Evolutionary conservation across 1,140 invertebrate species (phyloP), one percentile per base, ranked within the genome.

Genomic region (Apis dorsata): DNA sequence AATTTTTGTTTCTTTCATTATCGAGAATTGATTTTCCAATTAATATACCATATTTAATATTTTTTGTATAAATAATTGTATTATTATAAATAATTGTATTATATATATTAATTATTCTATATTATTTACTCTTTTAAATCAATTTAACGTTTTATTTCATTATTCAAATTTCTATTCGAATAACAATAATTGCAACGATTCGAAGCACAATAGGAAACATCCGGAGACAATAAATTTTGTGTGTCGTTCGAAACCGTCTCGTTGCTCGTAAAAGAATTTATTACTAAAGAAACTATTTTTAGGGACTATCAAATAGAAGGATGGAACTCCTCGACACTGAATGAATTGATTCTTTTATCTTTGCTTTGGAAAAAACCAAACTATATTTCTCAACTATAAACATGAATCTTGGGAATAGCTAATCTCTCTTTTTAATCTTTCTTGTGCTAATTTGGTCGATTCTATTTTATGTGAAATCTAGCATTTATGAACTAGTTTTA

Each of bases 181-280:
- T 24, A 49, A 53, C 51, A n/a, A 80, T 28, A 49, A 55, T 80
- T 15, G 28, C 10, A 10, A 60, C 34, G 13, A 62, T 44, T 51
- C 68, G 19, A 24, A 44, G 21, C n/a, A 70, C 49, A 13, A 17
- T 44, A 28, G 34, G 9, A 24, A 28, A 51, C 17, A 19, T 24
- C 4, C 2, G 0, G 10, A 44, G 8, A 8, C 0, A 15, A 81
- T 66, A 34, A 74, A 74, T 81, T 62, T 55, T 4, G 15, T 15
- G 1, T 12, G 19, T 12, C 7, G 2, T 10, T 10, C 19, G 10
- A 65, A 57, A 74, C 7, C 11, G 0, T 0, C 10, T 19, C 7
- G 34, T 5, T 15, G 10, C 19, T 59, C 51, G 19, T 57, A 55
- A 74, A 74, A 74, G 28, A 74, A 81, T 74, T 65, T 81, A 80